phyloP scores from a whole-genome alignment of 2,888 invertebrate genomes.

The Campaea margaritaria region DNA sequence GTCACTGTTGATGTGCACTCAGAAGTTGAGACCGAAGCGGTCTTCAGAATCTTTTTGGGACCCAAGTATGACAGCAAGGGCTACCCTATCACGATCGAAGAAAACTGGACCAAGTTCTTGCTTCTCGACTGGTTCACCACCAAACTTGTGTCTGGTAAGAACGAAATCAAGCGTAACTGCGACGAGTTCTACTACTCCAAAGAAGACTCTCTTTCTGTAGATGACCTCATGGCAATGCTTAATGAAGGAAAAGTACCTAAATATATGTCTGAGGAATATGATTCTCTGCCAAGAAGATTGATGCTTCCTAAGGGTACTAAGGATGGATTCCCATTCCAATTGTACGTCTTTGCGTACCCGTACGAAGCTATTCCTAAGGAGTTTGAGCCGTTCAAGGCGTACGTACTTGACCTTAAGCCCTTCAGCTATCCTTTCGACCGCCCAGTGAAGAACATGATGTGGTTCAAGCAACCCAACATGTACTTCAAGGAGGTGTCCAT shows the following conservation, averaged over 20 bases:
- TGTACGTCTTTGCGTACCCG: constrained; percentile 87
- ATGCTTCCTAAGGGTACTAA: constrained; percentile 89
- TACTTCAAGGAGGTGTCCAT: constrained; percentile 85
- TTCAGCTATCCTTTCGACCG: constrained; percentile 86
- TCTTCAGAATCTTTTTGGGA: constrained; percentile 88
- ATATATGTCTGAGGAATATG: constrained; percentile 82
- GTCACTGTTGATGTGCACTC: constrained; percentile 86
- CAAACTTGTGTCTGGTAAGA: constrained; percentile 86
- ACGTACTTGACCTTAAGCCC: constrained; percentile 78
- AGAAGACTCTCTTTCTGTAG: constrained; percentile 86
- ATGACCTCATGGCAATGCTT: constrained; percentile 85
- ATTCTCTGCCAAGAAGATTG: constrained; percentile 88
- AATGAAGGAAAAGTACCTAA: constrained; percentile 80
- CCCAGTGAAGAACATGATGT: constrained; percentile 71
- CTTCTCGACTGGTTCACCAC: constrained; percentile 86
- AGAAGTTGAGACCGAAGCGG: constrained; percentile 83
- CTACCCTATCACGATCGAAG: constrained; percentile 77
- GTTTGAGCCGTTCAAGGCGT: constrained; percentile 54
- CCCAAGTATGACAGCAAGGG: constrained; percentile 88
- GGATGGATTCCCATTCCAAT: constrained; percentile 87
- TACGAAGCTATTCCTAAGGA: constrained; percentile 72
- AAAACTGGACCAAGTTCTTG: constrained; percentile 86
- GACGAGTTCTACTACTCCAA: constrained; percentile 86
- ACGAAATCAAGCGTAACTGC: constrained; percentile 87
- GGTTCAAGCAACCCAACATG: constrained; percentile 85